Conservation (phyloP, 2,113 vertebrate genomes). For the Syrmaticus mikado region DNA sequence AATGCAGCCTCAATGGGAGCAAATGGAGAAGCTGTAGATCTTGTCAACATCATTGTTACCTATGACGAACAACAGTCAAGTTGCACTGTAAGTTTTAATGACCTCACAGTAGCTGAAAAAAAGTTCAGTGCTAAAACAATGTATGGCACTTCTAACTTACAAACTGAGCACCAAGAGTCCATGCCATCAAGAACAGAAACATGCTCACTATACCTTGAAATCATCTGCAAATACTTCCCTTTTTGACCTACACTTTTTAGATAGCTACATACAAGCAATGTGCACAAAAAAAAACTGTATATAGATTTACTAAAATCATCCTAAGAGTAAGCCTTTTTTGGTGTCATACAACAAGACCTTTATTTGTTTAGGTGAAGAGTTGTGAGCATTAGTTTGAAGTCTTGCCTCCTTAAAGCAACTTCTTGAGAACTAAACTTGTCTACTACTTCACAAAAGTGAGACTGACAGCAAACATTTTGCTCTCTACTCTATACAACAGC, state of each 20-base stretch:
- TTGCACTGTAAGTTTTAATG: slow-evolving; percentile 19
- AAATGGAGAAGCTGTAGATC: slow-evolving; percentile 79
- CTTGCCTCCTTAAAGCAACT: neutral
- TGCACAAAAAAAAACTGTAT: neutral
- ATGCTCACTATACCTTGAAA: neutral
- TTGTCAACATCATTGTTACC: slow-evolving; percentile 88
- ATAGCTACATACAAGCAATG: neutral
- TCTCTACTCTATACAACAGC: neutral
- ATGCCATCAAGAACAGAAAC: neutral
- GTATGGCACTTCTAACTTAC: neutral
- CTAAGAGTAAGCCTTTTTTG: neutral
- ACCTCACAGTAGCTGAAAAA: neutral
- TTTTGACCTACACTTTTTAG: neutral
- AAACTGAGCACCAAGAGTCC: neutral
- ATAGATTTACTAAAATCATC: neutral
- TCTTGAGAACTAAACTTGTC: neutral
- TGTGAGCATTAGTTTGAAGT: neutral
- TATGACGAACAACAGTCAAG: slow-evolving; percentile 39
- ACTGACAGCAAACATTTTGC: neutral
- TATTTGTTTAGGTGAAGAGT: neutral
- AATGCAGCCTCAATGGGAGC: slow-evolving; percentile 81
- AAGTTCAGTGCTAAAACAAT: neutral
- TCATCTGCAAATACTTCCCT: neutral
- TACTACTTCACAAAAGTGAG: neutral
- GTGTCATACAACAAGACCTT: neutral